Base-by-base conservation (phyloP, 2,888 invertebrate species). In the Myopa testacea region DNA sequence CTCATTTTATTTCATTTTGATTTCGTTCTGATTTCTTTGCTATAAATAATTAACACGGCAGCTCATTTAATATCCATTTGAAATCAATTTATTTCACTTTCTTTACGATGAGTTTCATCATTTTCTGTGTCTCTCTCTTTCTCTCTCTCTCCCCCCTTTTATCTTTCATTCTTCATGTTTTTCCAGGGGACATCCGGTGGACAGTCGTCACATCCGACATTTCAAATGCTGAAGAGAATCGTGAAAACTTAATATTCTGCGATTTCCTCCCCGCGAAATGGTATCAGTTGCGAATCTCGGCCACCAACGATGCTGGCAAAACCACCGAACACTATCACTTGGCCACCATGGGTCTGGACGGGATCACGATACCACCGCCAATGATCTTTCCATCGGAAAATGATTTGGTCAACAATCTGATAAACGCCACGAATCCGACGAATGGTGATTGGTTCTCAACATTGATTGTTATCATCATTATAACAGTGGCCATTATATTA, bases 271-370 rank as follows among this genome's bases (percentile, higher is more conserved):
- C 92, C 14, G 91, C 92, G 1, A 92, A 92, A 68, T 91, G 93
- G 86, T 93, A 92, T 85, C 92, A 92, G 74, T 89, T 93, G 50
- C 91, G 92, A 67, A 91, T 92, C 63, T 91, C 92, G 0, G 93
- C 92, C 40, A 91, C 91, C 8, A 93, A 92, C 84, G 93, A 93
- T 84, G 92, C 93, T 7, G 92, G 92, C 0, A 91, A 91, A 89
- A 91, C 92, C 70, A 90, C 91, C 0, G 92, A 92, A 80, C 91
- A 92, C 74, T 93, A 91, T 83, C 92, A 92, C 84, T 92, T 92
- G 83, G 91, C 91, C 67, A 92, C 93, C 50, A 88, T 90, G 40
- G 91, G 90, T 34, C 85, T 91, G 0, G 91, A 92, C 81, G 93
- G 92, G 16, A 85, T 86, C 40, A 86, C 87, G 58, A 88, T 89